Conservation (phyloP, 2,888 invertebrate genomes). For the Drosophila leonis region DNA sequence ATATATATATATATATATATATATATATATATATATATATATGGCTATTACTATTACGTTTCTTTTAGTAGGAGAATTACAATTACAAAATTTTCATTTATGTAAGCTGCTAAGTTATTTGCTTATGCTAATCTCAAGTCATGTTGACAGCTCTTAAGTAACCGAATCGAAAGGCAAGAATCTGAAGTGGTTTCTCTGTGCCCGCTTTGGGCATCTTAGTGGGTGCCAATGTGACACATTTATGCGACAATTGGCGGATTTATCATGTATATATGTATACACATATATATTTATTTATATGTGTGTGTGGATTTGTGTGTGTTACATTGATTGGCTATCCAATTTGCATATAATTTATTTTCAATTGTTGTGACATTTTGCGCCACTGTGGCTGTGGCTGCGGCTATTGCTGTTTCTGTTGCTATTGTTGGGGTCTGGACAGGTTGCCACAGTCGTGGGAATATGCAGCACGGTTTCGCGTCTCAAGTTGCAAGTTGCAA, state of each 20-base stretch:
- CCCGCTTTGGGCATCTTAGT: conserved; percentile 48
- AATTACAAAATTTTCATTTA: background rate
- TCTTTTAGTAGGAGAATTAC: background rate
- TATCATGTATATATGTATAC: conserved; percentile 35
- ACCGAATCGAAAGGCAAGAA: conserved; percentile 23
- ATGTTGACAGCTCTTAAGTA: conserved; percentile 44
- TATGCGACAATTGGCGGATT: conserved; percentile 47
- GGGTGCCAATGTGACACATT: conserved; percentile 50
- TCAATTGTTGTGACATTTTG: conserved; percentile 79
- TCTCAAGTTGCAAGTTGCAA: conserved; percentile 19
- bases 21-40: too few relatives aligned
- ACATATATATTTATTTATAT: conserved; percentile 6
- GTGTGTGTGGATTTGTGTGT: conserved; percentile 18
- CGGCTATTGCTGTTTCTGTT: background rate
- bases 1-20: too few relatives aligned
- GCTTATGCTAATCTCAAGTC: conserved; percentile 12
- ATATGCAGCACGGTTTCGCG: conserved; percentile 34
- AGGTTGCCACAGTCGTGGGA: conserved; percentile 71
- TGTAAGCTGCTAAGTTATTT: background rate
- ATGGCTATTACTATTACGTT: too few relatives aligned
- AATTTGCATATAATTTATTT: conserved; percentile 80
- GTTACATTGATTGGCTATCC: conserved; percentile 62
- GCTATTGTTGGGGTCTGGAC: conserved; percentile 23
- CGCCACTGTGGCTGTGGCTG: conserved; percentile 26
- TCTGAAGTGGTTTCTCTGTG: conserved; percentile 16